These are phyloP conservation scores for Ctenodactylus gundi DNA, from an alignment of 2,113 vertebrate species.

Conservation along the genomic window DNA sequence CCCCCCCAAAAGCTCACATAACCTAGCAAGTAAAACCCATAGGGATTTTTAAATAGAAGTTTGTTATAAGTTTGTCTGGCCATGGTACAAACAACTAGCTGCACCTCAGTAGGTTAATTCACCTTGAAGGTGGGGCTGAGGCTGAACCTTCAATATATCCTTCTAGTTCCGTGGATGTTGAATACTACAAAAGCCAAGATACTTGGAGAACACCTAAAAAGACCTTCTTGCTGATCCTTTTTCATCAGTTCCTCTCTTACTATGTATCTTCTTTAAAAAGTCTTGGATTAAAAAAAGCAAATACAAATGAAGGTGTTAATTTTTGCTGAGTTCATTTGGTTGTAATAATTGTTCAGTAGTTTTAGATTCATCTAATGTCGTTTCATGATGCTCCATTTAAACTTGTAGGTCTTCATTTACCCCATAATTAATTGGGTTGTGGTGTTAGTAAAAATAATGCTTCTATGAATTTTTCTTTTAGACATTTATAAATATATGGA, in stretches of 20 bases:
- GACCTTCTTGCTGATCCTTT: neutral
- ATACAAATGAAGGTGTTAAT: neutral
- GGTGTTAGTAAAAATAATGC: slow-evolving; percentile 59
- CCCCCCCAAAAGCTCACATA: neutral
- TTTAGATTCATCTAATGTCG: slow-evolving; percentile 5
- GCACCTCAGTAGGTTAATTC: neutral
- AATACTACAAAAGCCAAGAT: neutral
- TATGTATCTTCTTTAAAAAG: neutral
- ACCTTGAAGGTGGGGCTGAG: neutral
- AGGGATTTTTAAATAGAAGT: neutral
- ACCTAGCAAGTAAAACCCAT: neutral
- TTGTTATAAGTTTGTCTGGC: neutral
- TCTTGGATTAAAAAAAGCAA: neutral
- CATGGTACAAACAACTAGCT: neutral
- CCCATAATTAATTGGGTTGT: slow-evolving; percentile 58
- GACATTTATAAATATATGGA: slow-evolving; percentile 49
- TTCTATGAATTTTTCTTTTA: slow-evolving; percentile 53
- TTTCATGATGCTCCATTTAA: slow-evolving; percentile 15
- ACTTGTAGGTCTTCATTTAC: slow-evolving; percentile 3
- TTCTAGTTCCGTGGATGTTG: neutral
- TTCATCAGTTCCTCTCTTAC: neutral
- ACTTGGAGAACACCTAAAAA: neutral
- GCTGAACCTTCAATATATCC: neutral
- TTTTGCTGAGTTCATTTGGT: slow-evolving; percentile 27
- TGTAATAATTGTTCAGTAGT: slow-evolving; percentile 4